Evolutionary conservation across 1,140 invertebrate species (phyloP), one percentile per base, ranked within the genome.

Genomic region (Drosophila fuyamai): DNA sequence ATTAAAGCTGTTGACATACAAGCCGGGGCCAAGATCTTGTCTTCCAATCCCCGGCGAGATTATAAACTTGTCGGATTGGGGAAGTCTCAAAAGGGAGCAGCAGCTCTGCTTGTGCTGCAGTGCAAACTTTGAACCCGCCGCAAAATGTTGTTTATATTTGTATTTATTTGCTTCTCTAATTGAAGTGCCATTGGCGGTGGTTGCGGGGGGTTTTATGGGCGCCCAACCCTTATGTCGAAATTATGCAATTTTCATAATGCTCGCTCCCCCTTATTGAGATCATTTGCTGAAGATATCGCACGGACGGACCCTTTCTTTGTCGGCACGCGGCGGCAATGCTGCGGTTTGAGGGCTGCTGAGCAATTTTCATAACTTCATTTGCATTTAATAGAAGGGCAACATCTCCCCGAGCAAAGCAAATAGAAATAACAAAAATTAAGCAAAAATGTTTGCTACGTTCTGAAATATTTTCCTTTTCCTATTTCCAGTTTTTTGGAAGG

Each of bases 161-260:
- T 72, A 83, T 86, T 76, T 88, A 88, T 86, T 79, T 70, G 56
- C 66, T 58, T 53, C 77, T 77, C 77, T 89, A 89, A 89, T 89
- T 84, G 84, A 89, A 89, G 84, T 89, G 80, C 56, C 79, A 79
- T 68, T 75, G 62, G 70, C 40, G 32, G 27, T 9, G 23, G 4
- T 36, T 48, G 14, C 12, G 50, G 50, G 12, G 4, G 9, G n/a
- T 29, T n/a, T 8, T 12, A 12, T 57, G 12, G 43, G 18, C 38
- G 12, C 32, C 36, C 77, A 85, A 81, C 81, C 82, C 81, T 81
- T 71, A 43, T 44, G 59, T 36, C 60, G 32, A 71, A 78, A 89
- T 90, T 89, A 89, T 89, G 80, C 85, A 89, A 89, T 89, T 89
- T 83, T 80, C 84, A 79, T 89, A 89, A 88, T 88, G 76, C 62